These are phyloP conservation scores for Drosophila putrida DNA, from an alignment of 2,888 invertebrate species.

Conservation along the genomic window DNA sequence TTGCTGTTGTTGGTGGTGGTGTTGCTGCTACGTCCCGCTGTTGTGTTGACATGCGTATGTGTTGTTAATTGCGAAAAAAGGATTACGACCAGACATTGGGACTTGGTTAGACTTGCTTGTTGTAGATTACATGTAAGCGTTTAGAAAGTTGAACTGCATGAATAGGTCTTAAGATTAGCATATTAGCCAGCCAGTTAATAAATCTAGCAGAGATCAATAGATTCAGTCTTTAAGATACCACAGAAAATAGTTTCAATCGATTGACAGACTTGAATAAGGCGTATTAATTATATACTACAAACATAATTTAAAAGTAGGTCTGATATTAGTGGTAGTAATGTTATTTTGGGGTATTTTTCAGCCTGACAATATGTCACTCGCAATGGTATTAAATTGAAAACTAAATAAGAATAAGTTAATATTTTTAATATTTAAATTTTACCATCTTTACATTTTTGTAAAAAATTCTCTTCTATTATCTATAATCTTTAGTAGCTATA, in stretches of 20 bases:
- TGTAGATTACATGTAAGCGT: constrained; percentile 63
- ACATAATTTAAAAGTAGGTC: too few relatives aligned
- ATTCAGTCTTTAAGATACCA: constrained; percentile 3
- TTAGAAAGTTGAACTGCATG: constrained; percentile 65
- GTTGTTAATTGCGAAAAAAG: constrained; percentile 80
- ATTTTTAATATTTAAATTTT: too few relatives aligned
- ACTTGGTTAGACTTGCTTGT: constrained; percentile 25
- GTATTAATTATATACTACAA: too few relatives aligned
- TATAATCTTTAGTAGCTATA: too few relatives aligned
- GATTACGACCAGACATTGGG: constrained; percentile 63
- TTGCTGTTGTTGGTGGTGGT: constrained; percentile 11
- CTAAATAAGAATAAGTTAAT: too few relatives aligned
- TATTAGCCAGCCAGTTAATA: constrained; percentile 17
- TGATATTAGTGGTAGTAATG: too few relatives aligned
- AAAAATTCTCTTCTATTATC: too few relatives aligned
- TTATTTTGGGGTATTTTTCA: too few relatives aligned
- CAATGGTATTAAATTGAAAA: too few relatives aligned
- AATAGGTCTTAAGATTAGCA: constrained; percentile 46
- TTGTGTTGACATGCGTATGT: constrained; percentile 80
- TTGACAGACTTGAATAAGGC: neutral
- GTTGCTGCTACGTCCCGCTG: constrained; percentile 56
- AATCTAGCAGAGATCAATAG: constrained; percentile 14
- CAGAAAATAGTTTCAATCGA: neutral
- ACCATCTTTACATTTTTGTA: too few relatives aligned
- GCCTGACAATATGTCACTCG: too few relatives aligned